These are phyloP conservation scores for Beris chalybata DNA, from an alignment of 2,888 invertebrate species.

Conservation along the genomic window DNA sequence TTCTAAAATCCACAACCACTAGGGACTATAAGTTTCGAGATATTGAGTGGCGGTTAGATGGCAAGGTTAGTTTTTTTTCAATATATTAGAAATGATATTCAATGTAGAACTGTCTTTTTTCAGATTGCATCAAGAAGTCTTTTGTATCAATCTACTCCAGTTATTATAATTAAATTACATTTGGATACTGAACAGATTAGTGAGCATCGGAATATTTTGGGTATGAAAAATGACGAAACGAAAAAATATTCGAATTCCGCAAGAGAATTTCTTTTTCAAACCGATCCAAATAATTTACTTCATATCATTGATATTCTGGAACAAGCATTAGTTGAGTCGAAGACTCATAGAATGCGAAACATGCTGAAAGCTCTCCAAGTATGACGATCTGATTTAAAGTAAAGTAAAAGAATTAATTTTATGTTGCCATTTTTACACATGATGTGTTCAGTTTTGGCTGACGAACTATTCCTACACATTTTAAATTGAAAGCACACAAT, in stretches of 20 bases:
- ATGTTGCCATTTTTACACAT: not conserved
- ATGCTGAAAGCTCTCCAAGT: slow-evolving; percentile 50
- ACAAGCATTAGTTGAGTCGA: slow-evolving; percentile 64
- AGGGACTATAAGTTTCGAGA: slow-evolving; percentile 56
- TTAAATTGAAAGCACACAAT: not conserved
- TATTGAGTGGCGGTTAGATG: slow-evolving; percentile 69
- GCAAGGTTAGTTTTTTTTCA: slow-evolving; percentile 52
- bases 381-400: slow-evolving; percentile 36
- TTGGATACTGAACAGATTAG: slow-evolving; percentile 55
- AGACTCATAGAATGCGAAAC: slow-evolving; percentile 58
- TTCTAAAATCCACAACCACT: slow-evolving; percentile 51
- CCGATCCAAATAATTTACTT: slow-evolving; percentile 64
- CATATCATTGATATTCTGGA: slow-evolving; percentile 66
- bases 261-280: slow-evolving; percentile 59
- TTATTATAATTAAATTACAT: slow-evolving; percentile 63
- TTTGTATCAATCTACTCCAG: slow-evolving; percentile 62
- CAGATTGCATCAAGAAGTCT: slow-evolving; percentile 64
- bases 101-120: not conserved
- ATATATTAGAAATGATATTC: not conserved
- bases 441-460: no score
- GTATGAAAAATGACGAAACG: slow-evolving; percentile 43
- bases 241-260: slow-evolving; percentile 47
- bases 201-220: slow-evolving; percentile 49
- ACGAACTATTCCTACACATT: not conserved
- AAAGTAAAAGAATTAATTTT: not conserved